Base-by-base conservation (phyloP, 2,888 invertebrate species). In the Steinernema hermaphroditum region DNA sequence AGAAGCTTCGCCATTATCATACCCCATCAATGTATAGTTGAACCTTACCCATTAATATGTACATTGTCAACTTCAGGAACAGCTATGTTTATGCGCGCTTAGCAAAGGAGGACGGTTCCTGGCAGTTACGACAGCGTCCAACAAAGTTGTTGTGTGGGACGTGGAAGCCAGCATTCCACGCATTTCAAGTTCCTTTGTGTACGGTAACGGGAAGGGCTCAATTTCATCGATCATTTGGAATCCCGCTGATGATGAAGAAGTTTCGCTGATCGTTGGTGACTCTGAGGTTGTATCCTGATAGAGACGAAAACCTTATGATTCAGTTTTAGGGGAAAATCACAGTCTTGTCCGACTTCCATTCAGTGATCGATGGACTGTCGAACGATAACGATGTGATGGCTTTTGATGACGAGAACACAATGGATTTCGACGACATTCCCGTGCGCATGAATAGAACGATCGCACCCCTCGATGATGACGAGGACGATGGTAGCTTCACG, bases 211-310 rank as follows among this genome's bases (percentile, higher is more conserved):
- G 34, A 69, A 46, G 27, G 74, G 71, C 14, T 34, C 72, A 12
- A 78, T 80, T 34, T 76, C 78, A 9, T 75, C 76, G 2, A 75
- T 80, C 14, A 74, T 69, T 2, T 80, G 79, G 43, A 70, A 76
- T 16, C 77, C 79, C 8, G 78, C 75, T 54, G 57, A 76, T 8
- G 43, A 57, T 0, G 50, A 69, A n/a, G 69, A 77, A 29, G 34
- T 29, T 4, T 62, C 62, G n/a, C 14, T 80, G 8, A 74, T 80
- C 9, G 37, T 80, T 14, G 76, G 76, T 1, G 80, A 80, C 62
- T 74, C 76, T 6, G 78, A 80, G 69, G 80, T 76, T 41, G 29
- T 24, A 34, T 1, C 8, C 9, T 41, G 8, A 14, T 19, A 62
- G 50, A 8, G 22, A 54, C 24, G 54, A 4, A 54, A 54, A 22